A percentile compares a stretch with the other conserved stretches of the same genome.
Evolutionary conservation across 2,797 vertebrate genomes (phyloP).

Genomic region (Cuniculus paca): DNA sequence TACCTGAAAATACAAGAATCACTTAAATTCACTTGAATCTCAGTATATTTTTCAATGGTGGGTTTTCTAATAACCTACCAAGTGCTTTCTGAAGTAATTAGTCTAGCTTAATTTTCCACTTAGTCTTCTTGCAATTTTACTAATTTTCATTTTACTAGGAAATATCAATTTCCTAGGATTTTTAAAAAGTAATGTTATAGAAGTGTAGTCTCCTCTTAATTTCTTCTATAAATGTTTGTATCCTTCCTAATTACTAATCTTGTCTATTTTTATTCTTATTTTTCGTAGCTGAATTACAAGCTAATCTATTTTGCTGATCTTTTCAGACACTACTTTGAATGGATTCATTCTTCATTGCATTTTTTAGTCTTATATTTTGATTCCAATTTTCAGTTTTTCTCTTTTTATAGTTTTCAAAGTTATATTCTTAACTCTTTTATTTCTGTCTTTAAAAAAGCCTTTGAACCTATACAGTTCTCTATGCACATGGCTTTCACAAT

Average conservation of each 20-base stretch:
- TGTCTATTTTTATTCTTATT: background rate
- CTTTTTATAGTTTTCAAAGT: background rate
- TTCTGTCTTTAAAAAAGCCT: slow-evolving; percentile 7
- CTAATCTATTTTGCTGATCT: background rate
- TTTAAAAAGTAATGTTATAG: slow-evolving; percentile 3
- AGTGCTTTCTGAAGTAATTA: slow-evolving; percentile 51
- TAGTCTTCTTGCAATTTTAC: slow-evolving; percentile 40
- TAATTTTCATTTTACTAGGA: slow-evolving; percentile 7
- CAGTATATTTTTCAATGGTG: background rate
- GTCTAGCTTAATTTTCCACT: slow-evolving; percentile 20
- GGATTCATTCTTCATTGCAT: background rate
- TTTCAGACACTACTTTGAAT: background rate
- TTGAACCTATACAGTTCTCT: background rate
- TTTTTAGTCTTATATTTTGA: background rate
- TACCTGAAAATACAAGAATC: slow-evolving; percentile 28
- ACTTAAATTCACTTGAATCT: slow-evolving; percentile 16
- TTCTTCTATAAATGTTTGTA: background rate
- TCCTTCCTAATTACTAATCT: background rate
- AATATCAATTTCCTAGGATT: background rate
- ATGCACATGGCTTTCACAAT: background rate
- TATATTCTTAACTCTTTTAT: background rate
- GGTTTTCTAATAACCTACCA: slow-evolving; percentile 22
- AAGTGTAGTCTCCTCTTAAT: background rate
- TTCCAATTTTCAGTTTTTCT: background rate
- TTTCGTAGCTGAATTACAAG: slow-evolving; percentile 3